Conservation (phyloP, 2,888 invertebrate genomes). For the Willowsia nigromaculata region DNA sequence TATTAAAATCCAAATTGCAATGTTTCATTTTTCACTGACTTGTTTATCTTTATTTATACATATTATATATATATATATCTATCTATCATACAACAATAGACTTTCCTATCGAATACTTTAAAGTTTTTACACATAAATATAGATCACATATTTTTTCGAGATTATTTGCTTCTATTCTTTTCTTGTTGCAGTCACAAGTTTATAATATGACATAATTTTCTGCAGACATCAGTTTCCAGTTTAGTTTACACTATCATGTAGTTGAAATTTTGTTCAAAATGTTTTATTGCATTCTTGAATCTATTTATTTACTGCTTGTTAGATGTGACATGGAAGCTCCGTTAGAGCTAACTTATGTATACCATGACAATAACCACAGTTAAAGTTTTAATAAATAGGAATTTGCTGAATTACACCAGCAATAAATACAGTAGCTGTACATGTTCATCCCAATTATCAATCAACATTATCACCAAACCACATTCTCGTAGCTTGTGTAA, state of each 20-base stretch:
- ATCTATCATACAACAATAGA: not conserved
- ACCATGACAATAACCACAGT: too few relatives aligned
- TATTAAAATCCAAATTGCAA: not conserved
- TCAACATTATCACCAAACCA: too few relatives aligned
- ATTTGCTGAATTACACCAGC: too few relatives aligned
- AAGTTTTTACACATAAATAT: conserved; percentile 25
- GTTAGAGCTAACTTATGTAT: not conserved
- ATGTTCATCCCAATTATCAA: too few relatives aligned
- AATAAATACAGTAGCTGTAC: too few relatives aligned
- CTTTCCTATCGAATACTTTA: not conserved
- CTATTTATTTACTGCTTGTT: not conserved
- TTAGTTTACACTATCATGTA: too few relatives aligned
- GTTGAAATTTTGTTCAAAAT: too few relatives aligned
- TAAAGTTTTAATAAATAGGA: too few relatives aligned
- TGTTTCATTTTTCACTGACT: not conserved
- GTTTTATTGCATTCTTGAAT: not conserved
- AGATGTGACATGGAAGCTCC: not conserved
- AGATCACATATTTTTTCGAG: not conserved
- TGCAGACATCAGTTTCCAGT: too few relatives aligned
- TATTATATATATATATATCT: not conserved
- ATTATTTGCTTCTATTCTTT: conserved; percentile 34
- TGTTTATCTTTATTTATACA: not conserved
- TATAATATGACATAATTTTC: too few relatives aligned
- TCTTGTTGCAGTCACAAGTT: not conserved
- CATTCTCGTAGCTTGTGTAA: too few relatives aligned